A percentile compares a stretch with the other conserved stretches of the same genome.
Evolutionary conservation across 2,797 vertebrate genomes (phyloP).

Genomic region (Lophotriccus pileatus): DNA sequence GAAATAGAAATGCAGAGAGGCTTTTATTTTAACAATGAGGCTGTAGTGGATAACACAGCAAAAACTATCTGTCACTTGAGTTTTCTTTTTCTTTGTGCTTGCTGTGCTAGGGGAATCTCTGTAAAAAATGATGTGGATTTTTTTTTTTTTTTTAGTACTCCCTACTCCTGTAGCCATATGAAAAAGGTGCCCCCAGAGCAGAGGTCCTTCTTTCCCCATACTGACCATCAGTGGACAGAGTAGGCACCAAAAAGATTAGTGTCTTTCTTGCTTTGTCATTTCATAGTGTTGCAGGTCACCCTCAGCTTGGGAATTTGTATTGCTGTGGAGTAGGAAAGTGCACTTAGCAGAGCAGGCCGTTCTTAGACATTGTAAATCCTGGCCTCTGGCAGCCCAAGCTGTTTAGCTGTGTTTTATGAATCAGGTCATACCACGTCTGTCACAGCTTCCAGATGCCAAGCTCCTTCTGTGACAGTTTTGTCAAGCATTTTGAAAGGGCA

Average conservation of each 20-base stretch:
- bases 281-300: background rate
- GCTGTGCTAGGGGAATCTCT: background rate
- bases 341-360: background rate
- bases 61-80: background rate
- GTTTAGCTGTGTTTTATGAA: constrained; percentile 45
- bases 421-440: background rate
- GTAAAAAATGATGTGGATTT: background rate
- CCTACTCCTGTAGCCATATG: background rate
- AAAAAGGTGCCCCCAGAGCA: background rate
- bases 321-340: background rate
- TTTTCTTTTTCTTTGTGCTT: background rate
- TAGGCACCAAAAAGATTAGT: background rate
- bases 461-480: constrained; percentile 30
- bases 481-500: constrained; percentile 30
- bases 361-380: background rate
- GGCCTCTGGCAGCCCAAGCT: constrained; percentile 32
- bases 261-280: background rate
- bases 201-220: background rate
- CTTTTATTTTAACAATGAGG: background rate
- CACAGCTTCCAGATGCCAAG: constrained; percentile 18
- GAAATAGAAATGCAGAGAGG: background rate
- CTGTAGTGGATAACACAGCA: background rate
- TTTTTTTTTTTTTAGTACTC: background rate
- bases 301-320: background rate
- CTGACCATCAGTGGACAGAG: background rate